Percentiles rank a stretch among this genome's conserved stretches.
These are phyloP conservation scores for Cossypha heuglini DNA, from an alignment of 2,797 vertebrate genomes.

Conservation along the genomic window DNA sequence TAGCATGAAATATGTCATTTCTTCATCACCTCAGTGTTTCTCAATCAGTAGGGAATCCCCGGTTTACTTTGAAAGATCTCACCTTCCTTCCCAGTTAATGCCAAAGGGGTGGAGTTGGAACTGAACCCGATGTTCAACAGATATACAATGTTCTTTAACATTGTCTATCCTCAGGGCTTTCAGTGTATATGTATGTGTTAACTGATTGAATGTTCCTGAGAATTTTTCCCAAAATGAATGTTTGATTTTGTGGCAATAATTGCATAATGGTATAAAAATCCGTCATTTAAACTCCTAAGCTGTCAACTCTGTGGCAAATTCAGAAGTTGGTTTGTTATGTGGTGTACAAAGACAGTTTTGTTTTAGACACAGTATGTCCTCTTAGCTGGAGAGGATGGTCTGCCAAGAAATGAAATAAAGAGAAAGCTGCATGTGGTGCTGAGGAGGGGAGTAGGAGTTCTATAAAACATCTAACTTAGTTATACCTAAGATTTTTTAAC, in stretches of 20 bases:
- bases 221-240: not conserved
- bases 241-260: not conserved
- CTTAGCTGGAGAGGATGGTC: conserved; percentile 5
- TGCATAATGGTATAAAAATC: not conserved
- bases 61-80: not conserved
- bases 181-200: not conserved
- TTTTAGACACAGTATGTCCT: conserved; percentile 29
- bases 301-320: not conserved
- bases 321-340: not conserved
- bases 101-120: not conserved
- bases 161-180: not conserved
- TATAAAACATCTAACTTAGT: not conserved
- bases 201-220: not conserved
- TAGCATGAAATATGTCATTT: not conserved
- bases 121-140: not conserved
- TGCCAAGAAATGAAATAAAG: conserved; percentile 39
- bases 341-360: not conserved
- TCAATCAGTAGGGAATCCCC: not conserved
- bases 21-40: not conserved
- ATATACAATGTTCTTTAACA: not conserved
- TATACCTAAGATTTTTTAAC: not conserved
- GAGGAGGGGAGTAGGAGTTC: conserved; percentile 56
- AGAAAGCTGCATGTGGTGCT: not conserved
- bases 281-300: not conserved
- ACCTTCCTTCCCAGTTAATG: not conserved